A percentile compares a stretch with the other conserved stretches of the same genome.
Conservation (phyloP, 1,140 invertebrate genomes). For the Geopemphigus sp. region DNA sequence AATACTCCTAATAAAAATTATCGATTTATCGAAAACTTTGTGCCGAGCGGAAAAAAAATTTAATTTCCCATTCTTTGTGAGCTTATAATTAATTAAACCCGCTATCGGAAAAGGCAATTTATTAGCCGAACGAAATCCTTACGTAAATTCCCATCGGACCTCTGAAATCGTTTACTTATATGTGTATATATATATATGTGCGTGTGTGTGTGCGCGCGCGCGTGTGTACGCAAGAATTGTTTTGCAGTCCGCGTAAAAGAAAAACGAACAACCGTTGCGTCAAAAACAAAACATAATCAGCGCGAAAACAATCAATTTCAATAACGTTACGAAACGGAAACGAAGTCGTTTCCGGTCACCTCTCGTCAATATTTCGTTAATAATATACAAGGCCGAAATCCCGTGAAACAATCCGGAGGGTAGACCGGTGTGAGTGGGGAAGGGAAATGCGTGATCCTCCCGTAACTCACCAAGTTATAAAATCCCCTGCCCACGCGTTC, state of each 20-base stretch:
- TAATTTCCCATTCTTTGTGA: background rate
- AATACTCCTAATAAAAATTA: too few species aligned
- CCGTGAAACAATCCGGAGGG: background rate
- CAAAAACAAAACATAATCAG: background rate
- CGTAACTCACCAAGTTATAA: conserved; percentile 72
- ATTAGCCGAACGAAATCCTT: background rate
- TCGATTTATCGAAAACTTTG: background rate
- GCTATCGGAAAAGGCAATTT: background rate
- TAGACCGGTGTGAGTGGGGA: too few species aligned
- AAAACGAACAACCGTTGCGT: background rate
- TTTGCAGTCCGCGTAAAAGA: too few species aligned
- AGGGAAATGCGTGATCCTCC: background rate
- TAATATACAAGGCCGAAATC: too few species aligned
- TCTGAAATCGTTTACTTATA: background rate
- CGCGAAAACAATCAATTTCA: conserved; percentile 2
- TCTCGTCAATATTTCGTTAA: too few species aligned
- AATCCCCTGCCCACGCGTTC: conserved; percentile 78
- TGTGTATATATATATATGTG: too few species aligned
- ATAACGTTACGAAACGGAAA: background rate
- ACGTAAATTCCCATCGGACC: background rate
- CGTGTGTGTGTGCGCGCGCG: too few species aligned
- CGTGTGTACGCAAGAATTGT: too few species aligned
- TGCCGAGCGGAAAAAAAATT: background rate
- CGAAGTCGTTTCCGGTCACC: background rate
- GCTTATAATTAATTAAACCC: background rate